Evolutionary conservation across 2,797 vertebrate genomes (phyloP).

Genomic region (Otolemur crassicaudatus): DNA sequence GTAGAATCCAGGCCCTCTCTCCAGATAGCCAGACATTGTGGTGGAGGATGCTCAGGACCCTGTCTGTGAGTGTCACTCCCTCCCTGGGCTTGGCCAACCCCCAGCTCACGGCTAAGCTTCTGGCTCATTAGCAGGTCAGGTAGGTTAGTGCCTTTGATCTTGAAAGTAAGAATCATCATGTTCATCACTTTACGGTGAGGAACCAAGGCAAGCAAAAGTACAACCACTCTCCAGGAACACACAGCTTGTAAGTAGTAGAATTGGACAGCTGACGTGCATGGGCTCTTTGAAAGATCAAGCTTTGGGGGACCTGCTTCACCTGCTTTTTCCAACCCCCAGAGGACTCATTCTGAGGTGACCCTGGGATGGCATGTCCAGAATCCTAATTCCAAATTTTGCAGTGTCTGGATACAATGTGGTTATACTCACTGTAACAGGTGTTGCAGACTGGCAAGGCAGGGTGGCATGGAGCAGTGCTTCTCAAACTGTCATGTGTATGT

Average conservation of each 20-base stretch:
- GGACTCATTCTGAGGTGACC: not conserved
- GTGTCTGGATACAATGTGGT: not conserved
- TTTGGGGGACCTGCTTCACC: not conserved
- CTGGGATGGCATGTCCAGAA: not conserved
- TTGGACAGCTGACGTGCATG: not conserved
- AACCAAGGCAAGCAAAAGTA: not conserved
- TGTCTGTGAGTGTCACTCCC: not conserved
- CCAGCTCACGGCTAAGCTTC: not conserved
- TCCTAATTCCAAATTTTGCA: not conserved
- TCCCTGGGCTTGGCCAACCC: not conserved
- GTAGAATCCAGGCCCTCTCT: not conserved
- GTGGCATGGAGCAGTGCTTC: not conserved
- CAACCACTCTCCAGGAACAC: not conserved
- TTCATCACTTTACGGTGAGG: not conserved
- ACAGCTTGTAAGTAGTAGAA: not conserved
- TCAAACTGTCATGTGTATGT: not conserved
- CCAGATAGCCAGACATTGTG: too few relatives aligned
- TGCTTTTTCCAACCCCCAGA: not conserved
- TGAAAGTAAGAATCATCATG: not conserved
- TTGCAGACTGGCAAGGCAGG: not conserved
- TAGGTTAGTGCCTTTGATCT: not conserved
- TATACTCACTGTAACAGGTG: not conserved
- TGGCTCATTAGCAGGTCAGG: not conserved
- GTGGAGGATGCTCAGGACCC: not conserved
- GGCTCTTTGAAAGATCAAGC: not conserved